Evolutionary conservation across 2,113 vertebrate genomes (phyloP).

Genomic region (Hemibagrus wyckioides): DNA sequence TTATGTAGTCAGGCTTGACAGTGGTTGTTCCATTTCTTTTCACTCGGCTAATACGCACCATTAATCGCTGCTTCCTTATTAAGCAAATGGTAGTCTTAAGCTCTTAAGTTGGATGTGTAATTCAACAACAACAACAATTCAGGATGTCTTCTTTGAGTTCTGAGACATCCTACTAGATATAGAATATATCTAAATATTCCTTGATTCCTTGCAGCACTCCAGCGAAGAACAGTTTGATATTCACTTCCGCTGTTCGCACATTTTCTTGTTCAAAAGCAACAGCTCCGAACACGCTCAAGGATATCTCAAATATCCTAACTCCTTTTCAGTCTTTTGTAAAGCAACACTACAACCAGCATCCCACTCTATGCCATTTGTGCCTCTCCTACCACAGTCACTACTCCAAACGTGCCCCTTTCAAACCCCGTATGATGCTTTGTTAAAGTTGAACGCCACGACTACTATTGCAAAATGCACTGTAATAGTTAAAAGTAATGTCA

Average conservation of each 20-base stretch:
- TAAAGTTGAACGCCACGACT: neutral
- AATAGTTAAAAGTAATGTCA: constrained; percentile 14
- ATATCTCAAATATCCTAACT: neutral
- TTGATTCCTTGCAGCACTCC: neutral
- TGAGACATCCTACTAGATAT: neutral
- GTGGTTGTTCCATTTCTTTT: neutral
- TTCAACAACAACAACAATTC: neutral
- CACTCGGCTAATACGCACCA: too few species aligned
- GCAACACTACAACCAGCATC: neutral
- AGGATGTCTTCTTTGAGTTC: neutral
- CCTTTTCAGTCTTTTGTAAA: neutral
- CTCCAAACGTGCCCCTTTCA: neutral
- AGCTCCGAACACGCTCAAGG: neutral
- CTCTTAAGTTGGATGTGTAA: neutral
- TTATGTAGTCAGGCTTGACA: neutral
- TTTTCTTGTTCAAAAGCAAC: neutral
- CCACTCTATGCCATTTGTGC: neutral
- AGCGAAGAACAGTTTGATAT: neutral
- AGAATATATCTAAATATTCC: neutral
- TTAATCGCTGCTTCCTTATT: neutral
- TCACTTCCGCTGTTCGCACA: neutral
- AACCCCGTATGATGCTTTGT: neutral
- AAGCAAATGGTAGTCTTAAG: neutral
- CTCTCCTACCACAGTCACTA: neutral
- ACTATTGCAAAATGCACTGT: neutral